Base-by-base conservation (phyloP, 2,797 vertebrate species). In the Mastacembelus armatus region DNA sequence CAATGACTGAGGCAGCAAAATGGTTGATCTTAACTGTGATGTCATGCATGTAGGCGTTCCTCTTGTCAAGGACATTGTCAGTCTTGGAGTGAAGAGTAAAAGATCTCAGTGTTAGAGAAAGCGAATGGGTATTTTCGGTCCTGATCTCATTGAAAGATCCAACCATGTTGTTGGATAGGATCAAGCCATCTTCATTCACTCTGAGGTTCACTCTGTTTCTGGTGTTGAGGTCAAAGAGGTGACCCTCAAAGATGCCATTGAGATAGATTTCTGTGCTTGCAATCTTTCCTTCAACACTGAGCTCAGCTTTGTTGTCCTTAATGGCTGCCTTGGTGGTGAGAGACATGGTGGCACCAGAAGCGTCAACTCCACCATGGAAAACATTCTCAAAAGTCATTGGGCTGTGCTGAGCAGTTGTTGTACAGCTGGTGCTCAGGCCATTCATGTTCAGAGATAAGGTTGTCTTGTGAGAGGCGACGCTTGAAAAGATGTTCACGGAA, bases 1-100 rank as follows among this genome's bases (percentile, higher is more conserved):
- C 78, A 45, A 72, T 86, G 47, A 92, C 87, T 16, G 87, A 88
- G 38, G 94, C 87, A 26, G 72, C 92, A 18, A 77, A 95, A 35
- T 63, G 93, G 59, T 94, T 84, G 30, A 96, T 72, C 10, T 94
- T 92, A 14, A 97, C 71, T 35, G 93, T 93, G 82, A 96, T 93
- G 62, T 92, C 91, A 62, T 98, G 96, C 74, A 93, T 96, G 84
- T 98, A 97, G 72, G 92, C 95, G 87, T 95, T 97, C 54, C 85
- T 92, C 24, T 83, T 32, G 81, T 93, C 86, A n/a, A 96, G 89
- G 71, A 94, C 63, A 59, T 96, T 96, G 78, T 97, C 94, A 15
- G 95, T 91, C 86, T 95, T 95, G 1, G 96, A 95, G 59, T 57
- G 74, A 45, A 95, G 92, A 0, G 87, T 86, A 65, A 98, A 86